These are phyloP conservation scores for Coregonus clupeaformis DNA, from an alignment of 2,113 vertebrate genomes.

Conservation along the genomic window DNA sequence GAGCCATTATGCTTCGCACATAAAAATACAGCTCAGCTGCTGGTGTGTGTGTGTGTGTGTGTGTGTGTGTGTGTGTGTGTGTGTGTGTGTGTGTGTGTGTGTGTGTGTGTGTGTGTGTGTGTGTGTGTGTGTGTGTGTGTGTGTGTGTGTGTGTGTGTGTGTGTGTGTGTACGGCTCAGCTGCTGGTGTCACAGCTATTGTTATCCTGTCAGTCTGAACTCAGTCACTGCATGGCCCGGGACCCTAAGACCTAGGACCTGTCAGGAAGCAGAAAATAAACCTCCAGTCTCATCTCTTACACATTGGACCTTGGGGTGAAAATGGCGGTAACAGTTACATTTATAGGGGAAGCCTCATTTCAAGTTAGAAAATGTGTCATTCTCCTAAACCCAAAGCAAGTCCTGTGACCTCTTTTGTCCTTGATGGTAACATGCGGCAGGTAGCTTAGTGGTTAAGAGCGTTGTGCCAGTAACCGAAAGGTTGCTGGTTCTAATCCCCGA, in stretches of 20 bases:
- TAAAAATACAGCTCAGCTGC: background rate
- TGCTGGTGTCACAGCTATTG: conserved; percentile 48
- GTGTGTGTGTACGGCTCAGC: conserved; percentile 26
- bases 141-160: background rate
- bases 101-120: background rate
- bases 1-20: too few species aligned
- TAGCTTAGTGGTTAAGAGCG: too few species aligned
- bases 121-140: background rate
- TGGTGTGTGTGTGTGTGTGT: background rate
- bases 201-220: conserved; percentile 29
- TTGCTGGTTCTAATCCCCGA: too few species aligned
- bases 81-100: background rate
- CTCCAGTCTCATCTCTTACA: too few species aligned
- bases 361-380: too few species aligned
- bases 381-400: too few species aligned
- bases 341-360: too few species aligned
- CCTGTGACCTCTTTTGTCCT: too few species aligned
- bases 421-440: too few species aligned
- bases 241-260: conserved; percentile 17
- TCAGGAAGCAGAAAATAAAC: background rate
- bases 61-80: background rate
- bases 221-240: conserved; percentile 16
- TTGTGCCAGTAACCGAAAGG: too few species aligned
- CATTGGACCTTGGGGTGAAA: too few species aligned
- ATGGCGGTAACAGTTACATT: too few species aligned